Percentiles rank a stretch among this genome's conserved stretches.
Evolutionary conservation across 2,113 vertebrate genomes (phyloP).

Genomic region (Prionailurus bengalensis): DNA sequence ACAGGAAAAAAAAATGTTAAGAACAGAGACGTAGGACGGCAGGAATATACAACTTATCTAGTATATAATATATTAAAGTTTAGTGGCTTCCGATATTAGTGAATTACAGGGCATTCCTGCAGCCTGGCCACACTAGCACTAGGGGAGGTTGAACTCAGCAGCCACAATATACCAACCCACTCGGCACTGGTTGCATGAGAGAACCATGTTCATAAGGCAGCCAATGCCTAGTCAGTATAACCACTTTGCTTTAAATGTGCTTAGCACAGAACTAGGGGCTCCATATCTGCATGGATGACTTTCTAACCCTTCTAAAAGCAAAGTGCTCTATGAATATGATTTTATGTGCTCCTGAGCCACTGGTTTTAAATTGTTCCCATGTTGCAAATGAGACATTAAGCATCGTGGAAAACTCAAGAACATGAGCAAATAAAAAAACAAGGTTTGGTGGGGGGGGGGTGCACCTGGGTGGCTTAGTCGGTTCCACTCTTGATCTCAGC

Average conservation of each 20-base stretch:
- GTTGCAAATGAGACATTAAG: constrained; percentile 12
- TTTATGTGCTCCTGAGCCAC: neutral
- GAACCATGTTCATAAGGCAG: neutral
- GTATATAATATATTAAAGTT: neutral
- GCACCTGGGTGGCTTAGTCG: no score
- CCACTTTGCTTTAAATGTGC: neutral
- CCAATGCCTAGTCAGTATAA: neutral
- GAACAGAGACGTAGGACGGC: neutral
- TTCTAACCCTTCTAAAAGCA: neutral
- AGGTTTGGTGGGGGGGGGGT: neutral
- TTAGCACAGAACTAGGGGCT: neutral
- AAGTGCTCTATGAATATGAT: neutral
- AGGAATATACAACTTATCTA: neutral
- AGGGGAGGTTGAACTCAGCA: neutral
- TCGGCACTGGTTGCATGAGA: neutral
- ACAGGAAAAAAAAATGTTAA: neutral
- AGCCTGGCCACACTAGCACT: neutral
- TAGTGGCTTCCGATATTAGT: neutral
- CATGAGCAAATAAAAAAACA: neutral
- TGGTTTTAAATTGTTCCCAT: neutral
- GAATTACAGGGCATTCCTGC: neutral
- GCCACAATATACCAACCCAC: neutral
- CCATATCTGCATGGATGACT: neutral
- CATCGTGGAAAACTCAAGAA: neutral
- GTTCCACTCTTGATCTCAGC: no score